Evolutionary conservation across 2,888 invertebrate species (phyloP).

Genomic region (Baronia brevicornis): DNA sequence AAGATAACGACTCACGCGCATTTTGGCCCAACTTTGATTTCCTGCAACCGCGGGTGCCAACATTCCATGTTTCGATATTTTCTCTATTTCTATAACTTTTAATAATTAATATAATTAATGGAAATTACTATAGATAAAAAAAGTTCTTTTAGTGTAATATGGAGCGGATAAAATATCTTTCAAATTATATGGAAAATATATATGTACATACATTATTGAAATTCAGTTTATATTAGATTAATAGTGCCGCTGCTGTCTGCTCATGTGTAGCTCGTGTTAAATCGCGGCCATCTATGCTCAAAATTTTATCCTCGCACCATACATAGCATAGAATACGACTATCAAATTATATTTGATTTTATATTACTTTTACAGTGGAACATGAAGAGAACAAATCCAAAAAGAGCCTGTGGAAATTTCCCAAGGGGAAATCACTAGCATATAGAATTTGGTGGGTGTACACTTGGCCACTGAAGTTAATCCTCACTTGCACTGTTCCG

Average conservation of each 20-base stretch:
- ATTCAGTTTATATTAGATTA: constrained; percentile 54
- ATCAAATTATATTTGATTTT: no score
- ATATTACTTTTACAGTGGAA: constrained; percentile 15
- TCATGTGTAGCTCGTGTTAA: constrained; percentile 85
- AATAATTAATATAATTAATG: constrained; percentile 1
- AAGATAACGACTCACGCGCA: no score
- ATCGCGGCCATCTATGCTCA: constrained; percentile 84
- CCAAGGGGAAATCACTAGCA: constrained; percentile 38
- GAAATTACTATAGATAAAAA: no score
- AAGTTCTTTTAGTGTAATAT: constrained; percentile 22
- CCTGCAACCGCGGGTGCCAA: no score
- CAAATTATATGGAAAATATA: no score
- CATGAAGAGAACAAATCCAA: constrained; percentile 26
- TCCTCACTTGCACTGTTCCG: constrained; percentile 82
- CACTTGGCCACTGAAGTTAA: constrained; percentile 81
- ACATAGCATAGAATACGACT: no score
- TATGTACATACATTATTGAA: no score
- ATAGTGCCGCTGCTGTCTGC: constrained; percentile 81
- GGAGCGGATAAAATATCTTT: no score
- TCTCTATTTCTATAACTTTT: no score
- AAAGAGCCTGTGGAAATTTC: constrained; percentile 61
- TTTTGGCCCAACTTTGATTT: no score
- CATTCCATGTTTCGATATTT: no score
- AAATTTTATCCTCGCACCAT: constrained; percentile 83
- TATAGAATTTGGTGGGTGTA: constrained; percentile 79